phyloP scores from a whole-genome alignment of 2,113 vertebrate genomes.

The Herpailurus yagouaroundi region DNA sequence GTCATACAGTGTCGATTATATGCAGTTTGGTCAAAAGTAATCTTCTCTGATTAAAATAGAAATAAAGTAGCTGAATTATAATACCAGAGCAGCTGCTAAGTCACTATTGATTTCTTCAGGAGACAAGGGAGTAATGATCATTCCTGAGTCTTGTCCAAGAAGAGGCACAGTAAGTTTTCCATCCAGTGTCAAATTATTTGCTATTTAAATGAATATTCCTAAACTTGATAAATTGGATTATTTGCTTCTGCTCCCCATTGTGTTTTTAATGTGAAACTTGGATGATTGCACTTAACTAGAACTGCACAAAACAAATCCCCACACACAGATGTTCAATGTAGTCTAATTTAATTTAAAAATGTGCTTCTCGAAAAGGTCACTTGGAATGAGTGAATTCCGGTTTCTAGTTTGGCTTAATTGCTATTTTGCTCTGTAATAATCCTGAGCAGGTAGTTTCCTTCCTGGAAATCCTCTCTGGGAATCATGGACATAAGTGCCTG shows the following conservation, averaged over 20 bases:
- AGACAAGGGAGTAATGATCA: rapidly evolving
- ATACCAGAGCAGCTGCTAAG: constrained; percentile 37
- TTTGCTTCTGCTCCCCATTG: background rate
- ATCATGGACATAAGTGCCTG: background rate
- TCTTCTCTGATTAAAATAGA: constrained; percentile 63
- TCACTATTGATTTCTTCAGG: background rate
- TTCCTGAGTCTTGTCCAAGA: background rate
- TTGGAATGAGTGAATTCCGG: background rate
- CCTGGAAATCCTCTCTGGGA: background rate
- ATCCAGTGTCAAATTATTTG: background rate
- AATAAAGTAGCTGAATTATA: background rate
- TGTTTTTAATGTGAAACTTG: background rate
- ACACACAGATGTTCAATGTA: background rate
- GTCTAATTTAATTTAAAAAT: background rate
- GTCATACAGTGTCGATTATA: constrained; percentile 34
- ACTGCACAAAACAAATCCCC: background rate
- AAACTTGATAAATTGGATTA: background rate
- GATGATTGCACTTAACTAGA: background rate
- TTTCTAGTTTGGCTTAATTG: constrained; percentile 22
- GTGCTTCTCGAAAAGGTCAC: background rate
- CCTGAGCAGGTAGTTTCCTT: background rate
- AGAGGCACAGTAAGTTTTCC: background rate
- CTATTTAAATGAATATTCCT: background rate
- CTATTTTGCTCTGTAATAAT: background rate
- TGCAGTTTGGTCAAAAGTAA: constrained; percentile 59